Base-by-base conservation (phyloP, 2,113 vertebrate species). In the Anguilla japonica region DNA sequence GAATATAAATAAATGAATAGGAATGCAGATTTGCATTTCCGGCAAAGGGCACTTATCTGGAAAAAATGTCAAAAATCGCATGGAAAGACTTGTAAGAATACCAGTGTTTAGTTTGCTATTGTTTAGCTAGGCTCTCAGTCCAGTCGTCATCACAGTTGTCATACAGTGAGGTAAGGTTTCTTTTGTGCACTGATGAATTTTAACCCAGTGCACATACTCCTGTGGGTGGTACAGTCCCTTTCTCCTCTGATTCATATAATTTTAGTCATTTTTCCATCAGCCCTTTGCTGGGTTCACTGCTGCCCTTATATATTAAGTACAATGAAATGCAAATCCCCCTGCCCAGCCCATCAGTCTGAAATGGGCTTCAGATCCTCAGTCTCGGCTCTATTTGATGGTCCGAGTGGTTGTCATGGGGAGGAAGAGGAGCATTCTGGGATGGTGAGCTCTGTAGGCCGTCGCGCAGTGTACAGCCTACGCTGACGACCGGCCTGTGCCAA, bases 401-500 rank as follows among this genome's bases (percentile, higher is more conserved):
- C 14, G 15, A 60, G 3, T 0, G 14, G 56, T 60, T 20, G 13
- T 60, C 18, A 60, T 60, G 18, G 22, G 22, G 60, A 20, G 60
- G 18, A 26, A 26, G 60, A 26, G 22, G 60, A 26, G 18, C 60
- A 67, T 67, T 67, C 3, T 67, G 18, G 22, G 60, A 26, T 26
- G 22, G 3, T 26, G 60, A 20, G 3, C 22, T 67, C 60, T 26
- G 5, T 63, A 63, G 60, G 3, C 60, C 60, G 26, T 63, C 60
- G 34, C 50, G 34, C n/a, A 29, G 71, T 34, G n/a, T 75, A 26
- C n/a, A 75, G n/a, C 34, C 71, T 63, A 9, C 20, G 18, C 60
- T 75, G 71, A n/a, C 11, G n/a, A 29, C 71, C 1, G 63, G 63
- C 71, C 53, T 87, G 83, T 84, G 63, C 29, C 75, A 53, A 85